phyloP scores from a whole-genome alignment of 2,797 vertebrate genomes.

The Chromobotia macracanthus region DNA sequence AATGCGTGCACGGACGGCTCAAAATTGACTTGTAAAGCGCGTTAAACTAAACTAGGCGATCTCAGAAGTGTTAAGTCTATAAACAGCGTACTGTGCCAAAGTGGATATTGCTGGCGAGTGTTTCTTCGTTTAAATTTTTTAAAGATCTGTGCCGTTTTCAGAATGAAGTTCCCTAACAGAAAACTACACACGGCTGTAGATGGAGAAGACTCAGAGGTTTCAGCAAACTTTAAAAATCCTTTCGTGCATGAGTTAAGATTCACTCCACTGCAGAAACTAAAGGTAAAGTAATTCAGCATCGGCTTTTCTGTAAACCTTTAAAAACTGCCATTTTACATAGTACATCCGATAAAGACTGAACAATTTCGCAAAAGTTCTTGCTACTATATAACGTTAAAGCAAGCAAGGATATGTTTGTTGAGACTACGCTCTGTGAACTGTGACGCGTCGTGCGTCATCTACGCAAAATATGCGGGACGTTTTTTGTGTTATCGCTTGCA shows the following conservation, averaged over 20 bases:
- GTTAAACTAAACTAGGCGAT: neutral
- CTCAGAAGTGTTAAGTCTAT: neutral
- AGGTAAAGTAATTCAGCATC: conserved; percentile 73
- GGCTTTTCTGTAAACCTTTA: too few species aligned
- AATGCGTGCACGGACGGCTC: neutral
- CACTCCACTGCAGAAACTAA: conserved; percentile 81
- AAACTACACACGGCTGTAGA: conserved; percentile 63
- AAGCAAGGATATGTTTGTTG: neutral
- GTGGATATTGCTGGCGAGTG: neutral
- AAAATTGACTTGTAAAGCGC: neutral
- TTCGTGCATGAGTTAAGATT: conserved; percentile 86
- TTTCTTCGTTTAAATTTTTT: neutral
- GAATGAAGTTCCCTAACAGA: conserved; percentile 76
- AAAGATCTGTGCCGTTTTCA: conserved; percentile 6
- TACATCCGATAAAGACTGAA: too few species aligned
- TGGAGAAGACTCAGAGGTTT: conserved; percentile 66
- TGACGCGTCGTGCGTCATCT: neutral
- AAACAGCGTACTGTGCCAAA: neutral
- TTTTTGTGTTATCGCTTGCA: neutral
- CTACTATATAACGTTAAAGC: neutral
- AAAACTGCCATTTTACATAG: too few species aligned
- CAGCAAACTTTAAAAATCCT: conserved; percentile 80
- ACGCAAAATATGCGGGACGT: neutral
- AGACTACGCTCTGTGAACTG: neutral
- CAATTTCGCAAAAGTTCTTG: neutral